These are phyloP conservation scores for Catalaphyllia jardinei DNA, from an alignment of 64 coral and sea anemone species.

Conservation along the genomic window DNA sequence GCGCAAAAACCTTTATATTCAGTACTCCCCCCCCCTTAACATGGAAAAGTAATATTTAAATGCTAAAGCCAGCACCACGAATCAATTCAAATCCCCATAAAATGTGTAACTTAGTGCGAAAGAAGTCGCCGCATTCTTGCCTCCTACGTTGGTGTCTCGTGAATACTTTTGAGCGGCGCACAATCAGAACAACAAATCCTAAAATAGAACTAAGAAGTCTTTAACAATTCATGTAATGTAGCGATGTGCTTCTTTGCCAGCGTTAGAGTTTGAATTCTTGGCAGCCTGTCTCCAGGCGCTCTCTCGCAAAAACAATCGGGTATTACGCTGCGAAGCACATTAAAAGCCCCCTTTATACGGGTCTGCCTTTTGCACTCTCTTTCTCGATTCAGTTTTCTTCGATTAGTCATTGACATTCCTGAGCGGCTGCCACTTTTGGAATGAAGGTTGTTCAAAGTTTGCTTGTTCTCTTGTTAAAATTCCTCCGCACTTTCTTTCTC, in stretches of 20 bases:
- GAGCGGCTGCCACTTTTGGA: no score
- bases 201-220: neutral
- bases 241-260: neutral
- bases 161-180: no score
- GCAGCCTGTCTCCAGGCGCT: neutral
- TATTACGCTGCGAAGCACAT: neutral
- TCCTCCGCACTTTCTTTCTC: neutral
- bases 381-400: neutral
- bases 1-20: no score
- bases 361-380: neutral
- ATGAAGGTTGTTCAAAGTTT: neutral
- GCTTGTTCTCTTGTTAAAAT: neutral
- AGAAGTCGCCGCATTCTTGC: no score
- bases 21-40: no score
- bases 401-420: neutral
- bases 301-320: neutral
- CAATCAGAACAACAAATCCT: neutral
- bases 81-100: no score
- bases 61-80: no score
- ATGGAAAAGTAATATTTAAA: no score
- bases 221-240: no score
- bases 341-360: neutral
- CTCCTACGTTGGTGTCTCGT: no score
- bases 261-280: neutral
- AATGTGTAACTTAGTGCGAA: no score